phyloP scores from a whole-genome alignment of 2,797 vertebrate species.

The Myotis daubentonii region DNA sequence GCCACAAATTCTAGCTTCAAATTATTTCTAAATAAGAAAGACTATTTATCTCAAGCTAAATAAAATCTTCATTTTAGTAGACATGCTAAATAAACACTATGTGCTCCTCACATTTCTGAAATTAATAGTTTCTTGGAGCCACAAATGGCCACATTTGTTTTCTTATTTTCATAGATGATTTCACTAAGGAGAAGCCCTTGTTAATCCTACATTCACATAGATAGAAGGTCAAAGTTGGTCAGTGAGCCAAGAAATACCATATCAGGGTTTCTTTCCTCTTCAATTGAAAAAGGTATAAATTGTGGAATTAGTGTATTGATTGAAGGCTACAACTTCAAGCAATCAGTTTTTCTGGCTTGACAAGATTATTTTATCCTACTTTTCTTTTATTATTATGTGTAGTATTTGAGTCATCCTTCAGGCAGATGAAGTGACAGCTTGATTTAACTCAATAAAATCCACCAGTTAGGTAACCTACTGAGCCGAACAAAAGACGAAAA shows the following conservation, averaged over 20 bases:
- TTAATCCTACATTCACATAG: slow-evolving; percentile 95
- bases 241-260: slow-evolving; percentile 99
- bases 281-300: slow-evolving; percentile 97
- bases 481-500: slow-evolving; percentile 93
- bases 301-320: slow-evolving; percentile 99
- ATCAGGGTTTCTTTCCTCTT: slow-evolving; percentile 97
- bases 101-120: slow-evolving; percentile 84
- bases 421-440: slow-evolving; percentile 99
- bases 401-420: slow-evolving; percentile 99
- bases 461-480: slow-evolving; percentile 97
- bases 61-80: not conserved
- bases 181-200: slow-evolving; percentile 93
- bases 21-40: not conserved
- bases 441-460: slow-evolving; percentile 99
- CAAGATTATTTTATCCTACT: slow-evolving; percentile 99
- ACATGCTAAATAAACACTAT: slow-evolving; percentile 71
- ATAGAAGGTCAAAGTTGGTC: slow-evolving; percentile 99
- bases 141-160: slow-evolving; percentile 93
- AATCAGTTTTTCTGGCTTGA: slow-evolving; percentile 99
- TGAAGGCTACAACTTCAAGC: slow-evolving; percentile 95
- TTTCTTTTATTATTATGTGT: slow-evolving; percentile 99
- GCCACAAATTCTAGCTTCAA: not conserved
- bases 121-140: slow-evolving; percentile 94
- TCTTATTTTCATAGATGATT: slow-evolving; percentile 95
- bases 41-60: not conserved